Evolutionary conservation across 37 sponge, comb jelly and placozoan species (phyloP).

Genomic region (Ephydatia muelleri): DNA sequence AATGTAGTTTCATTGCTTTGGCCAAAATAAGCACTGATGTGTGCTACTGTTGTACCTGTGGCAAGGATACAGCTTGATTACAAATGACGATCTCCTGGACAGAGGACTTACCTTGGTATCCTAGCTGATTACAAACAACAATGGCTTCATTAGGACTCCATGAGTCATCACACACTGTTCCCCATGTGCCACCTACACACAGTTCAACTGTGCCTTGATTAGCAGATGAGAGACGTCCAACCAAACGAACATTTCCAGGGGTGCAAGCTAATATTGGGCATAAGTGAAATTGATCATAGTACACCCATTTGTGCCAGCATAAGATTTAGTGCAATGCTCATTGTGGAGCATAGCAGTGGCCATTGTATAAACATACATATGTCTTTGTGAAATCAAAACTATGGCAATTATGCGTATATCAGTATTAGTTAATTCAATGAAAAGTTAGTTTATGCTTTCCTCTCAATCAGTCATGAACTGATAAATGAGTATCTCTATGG

Average conservation of each 20-base stretch:
- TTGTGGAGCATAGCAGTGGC: too few species aligned
- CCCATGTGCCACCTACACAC: slow-evolving; percentile 7
- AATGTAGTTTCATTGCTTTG: neutral
- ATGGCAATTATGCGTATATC: too few species aligned
- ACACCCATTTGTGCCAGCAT: too few species aligned
- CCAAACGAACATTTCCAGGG: neutral
- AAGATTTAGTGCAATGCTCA: too few species aligned
- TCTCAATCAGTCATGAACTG: too few species aligned
- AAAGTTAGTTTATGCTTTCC: too few species aligned
- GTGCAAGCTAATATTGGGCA: neutral
- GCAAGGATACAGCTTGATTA: too few species aligned
- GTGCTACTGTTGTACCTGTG: neutral
- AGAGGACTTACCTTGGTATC: neutral
- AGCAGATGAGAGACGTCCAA: neutral
- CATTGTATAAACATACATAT: too few species aligned
- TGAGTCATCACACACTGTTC: slow-evolving; percentile 1
- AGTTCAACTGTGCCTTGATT: slow-evolving; percentile 13
- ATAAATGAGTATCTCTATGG: too few species aligned
- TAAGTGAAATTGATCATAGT: neutral
- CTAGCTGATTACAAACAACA: neutral
- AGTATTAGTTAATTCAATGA: too few species aligned
- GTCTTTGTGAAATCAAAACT: too few species aligned
- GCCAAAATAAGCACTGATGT: neutral
- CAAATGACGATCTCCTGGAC: too few species aligned
- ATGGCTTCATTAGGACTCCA: neutral